phyloP scores from a whole-genome alignment of 1,140 invertebrate species.

The Papilio dardanus region DNA sequence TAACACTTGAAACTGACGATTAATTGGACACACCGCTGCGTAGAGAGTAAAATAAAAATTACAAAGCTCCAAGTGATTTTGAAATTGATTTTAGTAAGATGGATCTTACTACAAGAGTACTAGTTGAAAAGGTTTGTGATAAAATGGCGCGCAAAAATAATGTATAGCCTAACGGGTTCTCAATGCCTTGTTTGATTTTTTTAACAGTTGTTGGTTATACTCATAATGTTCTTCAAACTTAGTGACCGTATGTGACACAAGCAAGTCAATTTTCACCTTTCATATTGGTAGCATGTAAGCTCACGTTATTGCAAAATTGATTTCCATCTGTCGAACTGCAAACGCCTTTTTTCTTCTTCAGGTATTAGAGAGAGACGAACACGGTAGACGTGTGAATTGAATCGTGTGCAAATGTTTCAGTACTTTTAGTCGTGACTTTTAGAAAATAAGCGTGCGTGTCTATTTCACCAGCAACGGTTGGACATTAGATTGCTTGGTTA shows the following conservation, averaged over 20 bases:
- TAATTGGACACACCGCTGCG: constrained; percentile 40
- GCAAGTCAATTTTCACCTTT: constrained; percentile 64
- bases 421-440: constrained; percentile 51
- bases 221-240: constrained; percentile 30
- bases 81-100: neutral
- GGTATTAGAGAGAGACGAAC: constrained; percentile 37
- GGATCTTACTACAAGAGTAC: neutral
- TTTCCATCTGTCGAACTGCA: constrained; percentile 53
- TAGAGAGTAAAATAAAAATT: neutral
- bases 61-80: neutral
- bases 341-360: constrained; percentile 38
- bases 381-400: constrained; percentile 31
- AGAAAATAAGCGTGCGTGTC: constrained; percentile 50
- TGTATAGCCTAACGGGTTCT: too few species aligned
- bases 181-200: too few species aligned
- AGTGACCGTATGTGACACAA: constrained; percentile 43
- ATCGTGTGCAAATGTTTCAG: constrained; percentile 40
- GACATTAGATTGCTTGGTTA: constrained; percentile 50
- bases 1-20: constrained; percentile 53
- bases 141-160: neutral
- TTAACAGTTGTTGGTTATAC: too few species aligned
- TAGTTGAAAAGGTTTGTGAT: neutral
- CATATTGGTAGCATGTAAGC: constrained; percentile 70
- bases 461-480: constrained; percentile 48
- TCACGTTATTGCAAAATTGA: constrained; percentile 65